These are phyloP conservation scores for Pangasius djambal DNA, from an alignment of 2,797 vertebrate species.

Conservation along the genomic window DNA sequence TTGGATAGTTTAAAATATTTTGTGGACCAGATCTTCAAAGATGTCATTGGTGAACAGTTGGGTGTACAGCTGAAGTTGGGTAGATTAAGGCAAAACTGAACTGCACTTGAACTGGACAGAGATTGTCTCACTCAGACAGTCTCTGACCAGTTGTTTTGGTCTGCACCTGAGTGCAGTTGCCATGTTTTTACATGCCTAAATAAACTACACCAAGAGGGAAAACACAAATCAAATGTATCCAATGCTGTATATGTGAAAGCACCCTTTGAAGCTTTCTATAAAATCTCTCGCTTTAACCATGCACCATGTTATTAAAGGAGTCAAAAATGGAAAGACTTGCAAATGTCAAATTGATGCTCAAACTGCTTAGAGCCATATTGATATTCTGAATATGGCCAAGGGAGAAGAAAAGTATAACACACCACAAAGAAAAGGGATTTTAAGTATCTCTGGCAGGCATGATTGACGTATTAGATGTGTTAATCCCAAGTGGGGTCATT, in stretches of 20 bases:
- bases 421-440: slow-evolving; percentile 20
- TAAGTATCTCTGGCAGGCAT: slow-evolving; percentile 42
- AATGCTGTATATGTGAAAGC: not conserved
- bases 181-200: not conserved
- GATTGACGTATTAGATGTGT: slow-evolving; percentile 51
- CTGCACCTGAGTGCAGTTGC: not conserved
- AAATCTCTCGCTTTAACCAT: slow-evolving; percentile 37
- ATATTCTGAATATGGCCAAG: slow-evolving; percentile 27
- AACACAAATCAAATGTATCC: not conserved
- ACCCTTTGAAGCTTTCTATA: slow-evolving; percentile 35
- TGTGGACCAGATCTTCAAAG: not conserved
- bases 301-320: slow-evolving; percentile 39
- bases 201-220: not conserved
- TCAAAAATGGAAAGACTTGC: slow-evolving; percentile 36
- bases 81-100: not conserved
- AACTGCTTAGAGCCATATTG: slow-evolving; percentile 27
- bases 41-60: not conserved
- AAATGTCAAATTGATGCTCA: slow-evolving; percentile 50
- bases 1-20: not conserved
- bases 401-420: slow-evolving; percentile 27
- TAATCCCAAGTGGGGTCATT: slow-evolving; percentile 37
- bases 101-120: not conserved
- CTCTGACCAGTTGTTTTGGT: not conserved
- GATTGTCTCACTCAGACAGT: not conserved
- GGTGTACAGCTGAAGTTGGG: not conserved